Conservation (phyloP, 2,888 invertebrate species). For the Synanthedon tipuliformis region DNA sequence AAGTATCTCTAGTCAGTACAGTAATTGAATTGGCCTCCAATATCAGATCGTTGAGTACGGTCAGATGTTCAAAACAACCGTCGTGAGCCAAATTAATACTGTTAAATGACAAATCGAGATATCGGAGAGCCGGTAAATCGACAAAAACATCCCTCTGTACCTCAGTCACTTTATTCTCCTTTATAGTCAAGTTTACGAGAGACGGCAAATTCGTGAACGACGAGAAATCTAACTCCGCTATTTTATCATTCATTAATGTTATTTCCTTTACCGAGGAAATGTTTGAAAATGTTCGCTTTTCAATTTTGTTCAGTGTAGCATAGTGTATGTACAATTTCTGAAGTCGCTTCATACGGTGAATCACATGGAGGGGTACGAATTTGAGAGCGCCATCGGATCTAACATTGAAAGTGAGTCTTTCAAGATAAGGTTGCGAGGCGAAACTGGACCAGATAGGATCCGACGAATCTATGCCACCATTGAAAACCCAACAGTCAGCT, state of each 20-base stretch:
- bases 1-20: conserved; percentile 80
- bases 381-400: conserved; percentile 76
- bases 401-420: conserved; percentile 77
- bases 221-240: conserved; percentile 75
- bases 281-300: conserved; percentile 80
- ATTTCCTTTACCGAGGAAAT: conserved; percentile 78
- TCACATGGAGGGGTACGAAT: conserved; percentile 77
- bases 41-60: conserved; percentile 81
- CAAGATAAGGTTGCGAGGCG: conserved; percentile 76
- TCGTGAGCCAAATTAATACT: conserved; percentile 87
- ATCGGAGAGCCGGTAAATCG: conserved; percentile 77
- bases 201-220: conserved; percentile 80
- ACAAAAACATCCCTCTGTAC: conserved; percentile 81
- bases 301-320: conserved; percentile 77
- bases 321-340: conserved; percentile 78
- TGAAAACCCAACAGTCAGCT: conserved; percentile 84
- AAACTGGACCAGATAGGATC: conserved; percentile 81
- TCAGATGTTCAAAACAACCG: conserved; percentile 81
- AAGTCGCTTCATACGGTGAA: conserved; percentile 74
- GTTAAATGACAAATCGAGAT: conserved; percentile 88
- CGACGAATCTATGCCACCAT: conserved; percentile 73
- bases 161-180: conserved; percentile 81
- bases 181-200: conserved; percentile 78
- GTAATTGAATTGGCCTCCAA: conserved; percentile 81
- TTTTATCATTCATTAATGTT: conserved; percentile 77